phyloP scores from a whole-genome alignment of 2,113 vertebrate species.

The Hyperoodon ampullatus region DNA sequence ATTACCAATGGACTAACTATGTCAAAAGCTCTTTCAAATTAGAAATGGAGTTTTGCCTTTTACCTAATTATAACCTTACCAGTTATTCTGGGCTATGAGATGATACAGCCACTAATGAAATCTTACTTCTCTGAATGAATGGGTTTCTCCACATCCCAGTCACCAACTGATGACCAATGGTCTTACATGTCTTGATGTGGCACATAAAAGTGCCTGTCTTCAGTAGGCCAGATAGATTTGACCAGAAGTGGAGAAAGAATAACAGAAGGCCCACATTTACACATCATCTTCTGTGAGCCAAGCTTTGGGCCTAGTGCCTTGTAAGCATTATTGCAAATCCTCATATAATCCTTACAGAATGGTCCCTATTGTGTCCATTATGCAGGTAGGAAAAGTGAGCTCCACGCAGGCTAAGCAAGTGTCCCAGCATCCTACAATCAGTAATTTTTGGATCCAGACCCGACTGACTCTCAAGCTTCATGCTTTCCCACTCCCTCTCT shows the following conservation, averaged over 20 bases:
- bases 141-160: neutral
- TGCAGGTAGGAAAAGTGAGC: neutral
- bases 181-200: neutral
- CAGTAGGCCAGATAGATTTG: neutral
- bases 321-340: neutral
- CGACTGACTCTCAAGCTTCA: neutral
- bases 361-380: neutral
- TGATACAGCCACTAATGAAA: neutral
- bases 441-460: neutral
- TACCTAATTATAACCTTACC: neutral
- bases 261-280: neutral
- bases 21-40: slow-evolving; percentile 22
- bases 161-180: neutral
- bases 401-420: neutral
- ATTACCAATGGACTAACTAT: neutral
- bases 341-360: neutral
- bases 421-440: neutral
- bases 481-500: neutral
- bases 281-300: neutral
- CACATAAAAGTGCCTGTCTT: neutral
- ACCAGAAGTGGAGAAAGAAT: neutral
- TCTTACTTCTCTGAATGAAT: neutral
- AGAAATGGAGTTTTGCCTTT: slow-evolving; percentile 22
- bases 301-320: neutral
- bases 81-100: neutral